These are phyloP conservation scores for Euwallacea similis DNA, from an alignment of 1,140 invertebrate genomes.

Conservation along the genomic window DNA sequence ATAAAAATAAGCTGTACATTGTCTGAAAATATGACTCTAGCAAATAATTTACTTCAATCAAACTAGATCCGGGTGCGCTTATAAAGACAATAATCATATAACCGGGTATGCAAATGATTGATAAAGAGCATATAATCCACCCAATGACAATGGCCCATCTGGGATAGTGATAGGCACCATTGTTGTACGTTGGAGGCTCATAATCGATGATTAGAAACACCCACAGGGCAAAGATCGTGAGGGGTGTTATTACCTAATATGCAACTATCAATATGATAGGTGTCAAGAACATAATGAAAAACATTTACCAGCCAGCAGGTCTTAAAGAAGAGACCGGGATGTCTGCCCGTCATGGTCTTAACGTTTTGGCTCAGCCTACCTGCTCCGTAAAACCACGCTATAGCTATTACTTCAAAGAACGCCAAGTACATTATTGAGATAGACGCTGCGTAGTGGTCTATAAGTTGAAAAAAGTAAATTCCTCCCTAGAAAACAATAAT, in stretches of 20 bases:
- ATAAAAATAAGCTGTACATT: conserved; percentile 26
- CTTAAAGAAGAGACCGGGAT: conserved; percentile 78
- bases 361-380: conserved; percentile 77
- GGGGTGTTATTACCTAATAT: conserved; percentile 63
- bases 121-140: conserved; percentile 82
- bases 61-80: conserved; percentile 68
- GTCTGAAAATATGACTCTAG: not conserved
- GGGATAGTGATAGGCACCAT: conserved; percentile 77
- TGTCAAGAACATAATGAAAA: not conserved
- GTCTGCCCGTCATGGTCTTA: conserved; percentile 82
- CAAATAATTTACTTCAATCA: conserved; percentile 66
- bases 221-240: conserved; percentile 82
- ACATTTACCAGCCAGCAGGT: conserved; percentile 75
- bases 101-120: conserved; percentile 82
- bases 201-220: conserved; percentile 86
- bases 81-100: conserved; percentile 74
- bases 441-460: conserved; percentile 90
- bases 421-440: conserved; percentile 89
- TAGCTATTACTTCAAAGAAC: conserved; percentile 88
- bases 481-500: conserved; percentile 66
- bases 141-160: conserved; percentile 82
- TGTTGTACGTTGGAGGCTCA: conserved; percentile 76
- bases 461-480: conserved; percentile 89
- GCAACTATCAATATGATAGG: not conserved
- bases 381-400: conserved; percentile 91